Base-by-base conservation (phyloP, 2,888 invertebrate genomes). In the Agrochola lota region DNA sequence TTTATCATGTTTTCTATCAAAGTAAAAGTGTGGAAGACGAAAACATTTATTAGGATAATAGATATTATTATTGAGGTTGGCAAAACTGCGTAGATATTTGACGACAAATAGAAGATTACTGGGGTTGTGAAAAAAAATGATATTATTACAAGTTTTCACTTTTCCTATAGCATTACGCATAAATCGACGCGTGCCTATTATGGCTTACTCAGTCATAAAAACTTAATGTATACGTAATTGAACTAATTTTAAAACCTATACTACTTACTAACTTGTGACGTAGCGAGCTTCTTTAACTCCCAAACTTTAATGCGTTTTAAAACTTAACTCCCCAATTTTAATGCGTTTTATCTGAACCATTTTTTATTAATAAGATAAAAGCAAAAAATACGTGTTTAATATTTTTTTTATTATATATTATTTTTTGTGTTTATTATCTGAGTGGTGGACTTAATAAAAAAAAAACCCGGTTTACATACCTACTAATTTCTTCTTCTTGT, bases 1-100 rank as follows among this genome's bases (percentile, higher is more conserved):
- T 80, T 74, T 77, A 74, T 79, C 43, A 68, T 26, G 49, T 73
- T 77, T 77, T 62, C 70, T 71, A 73, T 76, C 30, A 0, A 20
- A 60, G 15, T 30, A 12, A 69, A 60, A 68, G 43, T 55, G 35
- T 57, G 15, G 57, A 35, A 23, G n/a, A 35, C 69, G 15, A 26
- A 70, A 68, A 68, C 26, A 26, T 12, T 62, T 77, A 74, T 77
- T n/a, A 52, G 30, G 20, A 49, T 64, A 63, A 71, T 57, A 77
- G 62, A 71, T 55, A 77, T 43, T 43, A 11, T 43, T 43, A 43
- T 81, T 77, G 60, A 70, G 52, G 74, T 70, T 77, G 64, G 62
- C 67, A 55, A 64, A 30, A 26, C 43, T n/a, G 23, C n/a, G 20
- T 52, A 52, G 26, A 52, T 68, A 49, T 62, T 52, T 26, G n/a